These are phyloP conservation scores for Plectus sambesii DNA, from an alignment of 1,140 invertebrate species.

Conservation along the genomic window DNA sequence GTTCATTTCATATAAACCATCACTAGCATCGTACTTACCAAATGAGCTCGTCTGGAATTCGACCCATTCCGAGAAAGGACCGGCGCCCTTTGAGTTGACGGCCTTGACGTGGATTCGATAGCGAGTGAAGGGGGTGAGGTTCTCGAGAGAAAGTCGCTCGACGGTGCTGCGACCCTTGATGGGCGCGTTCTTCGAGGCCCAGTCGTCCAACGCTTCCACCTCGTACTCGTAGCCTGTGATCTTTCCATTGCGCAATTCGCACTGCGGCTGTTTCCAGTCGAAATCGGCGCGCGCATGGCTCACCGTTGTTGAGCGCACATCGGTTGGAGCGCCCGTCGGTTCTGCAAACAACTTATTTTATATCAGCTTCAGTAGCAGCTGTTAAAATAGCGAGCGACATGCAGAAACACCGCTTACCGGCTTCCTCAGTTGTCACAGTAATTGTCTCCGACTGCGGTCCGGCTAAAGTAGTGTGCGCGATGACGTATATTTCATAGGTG, in stretches of 20 bases:
- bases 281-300: slow-evolving; percentile 42
- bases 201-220: slow-evolving; percentile 29
- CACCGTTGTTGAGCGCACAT: slow-evolving; percentile 34
- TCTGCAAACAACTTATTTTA: slow-evolving; percentile 15
- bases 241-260: slow-evolving; percentile 41
- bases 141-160: slow-evolving; percentile 39
- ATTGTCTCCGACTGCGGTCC: slow-evolving; percentile 38
- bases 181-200: slow-evolving; percentile 31
- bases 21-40: slow-evolving; percentile 11
- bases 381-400: no score
- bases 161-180: slow-evolving; percentile 13
- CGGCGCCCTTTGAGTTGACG: slow-evolving; percentile 34
- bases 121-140: slow-evolving; percentile 38
- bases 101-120: slow-evolving; percentile 41
- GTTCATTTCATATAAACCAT: no score
- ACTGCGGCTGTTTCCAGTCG: slow-evolving; percentile 43
- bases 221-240: slow-evolving; percentile 44
- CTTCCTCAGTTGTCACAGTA: slow-evolving; percentile 38
- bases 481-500: slow-evolving; percentile 42
- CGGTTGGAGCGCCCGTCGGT: slow-evolving; percentile 36
- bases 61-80: slow-evolving; percentile 42
- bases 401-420: no score
- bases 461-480: slow-evolving; percentile 39
- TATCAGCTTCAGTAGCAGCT: no score
- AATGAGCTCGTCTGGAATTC: slow-evolving; percentile 32